phyloP scores from a whole-genome alignment of 2,797 vertebrate genomes.

The Eleutherodactylus coqui region DNA sequence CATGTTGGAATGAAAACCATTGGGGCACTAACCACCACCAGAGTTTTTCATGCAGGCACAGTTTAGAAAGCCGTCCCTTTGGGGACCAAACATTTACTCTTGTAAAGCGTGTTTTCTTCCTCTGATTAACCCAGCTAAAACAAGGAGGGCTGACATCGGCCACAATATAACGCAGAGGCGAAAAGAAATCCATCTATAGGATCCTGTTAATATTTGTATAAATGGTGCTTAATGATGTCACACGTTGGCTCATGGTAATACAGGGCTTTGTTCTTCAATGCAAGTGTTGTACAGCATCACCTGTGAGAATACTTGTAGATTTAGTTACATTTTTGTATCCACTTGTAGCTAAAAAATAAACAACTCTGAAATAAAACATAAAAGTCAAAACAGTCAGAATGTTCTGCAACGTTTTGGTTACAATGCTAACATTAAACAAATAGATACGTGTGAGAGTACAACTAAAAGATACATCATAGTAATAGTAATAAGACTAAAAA shows the following conservation, averaged over 20 bases:
- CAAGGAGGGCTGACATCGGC: not conserved
- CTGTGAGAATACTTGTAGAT: too few relatives aligned
- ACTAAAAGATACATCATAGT: too few relatives aligned
- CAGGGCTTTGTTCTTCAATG: too few relatives aligned
- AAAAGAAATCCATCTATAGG: not conserved
- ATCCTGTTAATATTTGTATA: not conserved
- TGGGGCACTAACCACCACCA: conserved; percentile 52
- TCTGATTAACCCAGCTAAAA: conserved; percentile 51
- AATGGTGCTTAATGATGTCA: not conserved
- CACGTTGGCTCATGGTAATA: not conserved
- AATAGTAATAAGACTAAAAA: too few relatives aligned
- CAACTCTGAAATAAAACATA: too few relatives aligned
- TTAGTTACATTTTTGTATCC: too few relatives aligned
- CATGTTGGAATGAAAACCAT: conserved; percentile 65
- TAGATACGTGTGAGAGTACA: too few relatives aligned
- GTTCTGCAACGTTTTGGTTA: not conserved
- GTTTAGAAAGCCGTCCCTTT: conserved; percentile 46
- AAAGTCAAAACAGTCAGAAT: not conserved
- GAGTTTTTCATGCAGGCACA: conserved; percentile 52
- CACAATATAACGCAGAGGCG: not conserved
- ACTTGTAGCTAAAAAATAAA: too few relatives aligned
- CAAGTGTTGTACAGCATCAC: too few relatives aligned
- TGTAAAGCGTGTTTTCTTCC: conserved; percentile 57
- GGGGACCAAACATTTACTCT: conserved; percentile 60
- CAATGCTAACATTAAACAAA: too few relatives aligned